Evolutionary conservation across 1,140 invertebrate genomes (phyloP), one percentile per base, ranked within the genome.

Genomic region (Pseudachorutes palmiensis): DNA sequence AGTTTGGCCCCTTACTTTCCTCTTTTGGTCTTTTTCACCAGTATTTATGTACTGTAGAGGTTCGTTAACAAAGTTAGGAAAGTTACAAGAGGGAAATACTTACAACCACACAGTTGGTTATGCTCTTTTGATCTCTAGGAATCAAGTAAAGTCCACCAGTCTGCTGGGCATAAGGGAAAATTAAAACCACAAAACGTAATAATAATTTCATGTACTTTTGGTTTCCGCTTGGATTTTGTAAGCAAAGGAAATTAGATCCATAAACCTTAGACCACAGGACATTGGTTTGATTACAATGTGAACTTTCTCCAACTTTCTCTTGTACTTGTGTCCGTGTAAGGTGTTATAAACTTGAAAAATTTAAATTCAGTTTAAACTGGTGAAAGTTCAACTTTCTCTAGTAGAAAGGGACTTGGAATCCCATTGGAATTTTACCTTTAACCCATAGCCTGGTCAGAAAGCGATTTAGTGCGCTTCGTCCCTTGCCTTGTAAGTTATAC

Each of bases 101-200:
- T n/a, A n/a, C n/a, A n/a, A n/a, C n/a, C n/a, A n/a, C n/a, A n/a
- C n/a, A n/a, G n/a, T n/a, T n/a, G n/a, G n/a, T n/a, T n/a, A n/a
- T 9, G 36, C 36, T 19, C 36, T 24, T 55, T 55, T 55, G 51
- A 55, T 55, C 51, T 55, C 24, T 22, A 16, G 51, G 12, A 41
- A 19, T 5, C 5, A 41, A 19, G 36, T 19, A 41, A 41, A n/a
- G n/a, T n/a, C n/a, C n/a, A n/a, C n/a, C n/a, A n/a, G n/a, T n/a
- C n/a, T n/a, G n/a, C n/a, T 41, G 36, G 36, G 19, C 5, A 41
- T 41, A 41, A 19, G 36, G 36, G 19, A 19, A 41, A 41, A 41
- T 5, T 55, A 12, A 55, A 55, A 55, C 51, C 51, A 22, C 51
- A 55, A 22, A 55, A 26, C 51, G 51, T 55, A 55, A 55, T 55